phyloP scores from a whole-genome alignment of 2,797 vertebrate genomes.

The Meda fulgida region DNA sequence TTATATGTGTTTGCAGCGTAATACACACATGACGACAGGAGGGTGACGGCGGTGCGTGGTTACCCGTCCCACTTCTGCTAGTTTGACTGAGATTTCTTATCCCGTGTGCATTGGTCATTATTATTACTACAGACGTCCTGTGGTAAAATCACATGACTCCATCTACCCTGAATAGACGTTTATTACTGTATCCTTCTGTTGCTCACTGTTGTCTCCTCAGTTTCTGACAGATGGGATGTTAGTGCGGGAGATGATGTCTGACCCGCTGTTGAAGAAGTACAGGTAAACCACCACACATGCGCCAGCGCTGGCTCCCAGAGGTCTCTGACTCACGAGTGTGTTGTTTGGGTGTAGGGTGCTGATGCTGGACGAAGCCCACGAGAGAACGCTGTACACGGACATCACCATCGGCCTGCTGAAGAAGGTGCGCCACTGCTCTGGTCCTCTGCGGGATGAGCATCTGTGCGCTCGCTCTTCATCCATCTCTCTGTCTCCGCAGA shows the following conservation, averaged over 20 bases:
- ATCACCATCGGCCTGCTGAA: conserved; percentile 96
- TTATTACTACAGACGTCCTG: no score
- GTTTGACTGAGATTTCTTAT: no score
- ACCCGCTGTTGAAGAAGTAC: conserved; percentile 95
- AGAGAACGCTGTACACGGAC: conserved; percentile 96
- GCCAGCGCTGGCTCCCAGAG: not conserved
- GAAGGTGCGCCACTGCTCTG: conserved; percentile 81
- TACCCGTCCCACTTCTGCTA: no score
- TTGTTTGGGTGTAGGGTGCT: conserved; percentile 81
- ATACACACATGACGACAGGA: no score
- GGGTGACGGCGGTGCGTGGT: no score
- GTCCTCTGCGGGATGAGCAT: not conserved
- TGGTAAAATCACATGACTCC: no score
- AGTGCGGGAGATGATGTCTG: conserved; percentile 98
- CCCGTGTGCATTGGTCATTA: no score
- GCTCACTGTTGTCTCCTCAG: conserved; percentile 70
- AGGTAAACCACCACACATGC: conserved; percentile 76
- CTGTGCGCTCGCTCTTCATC: not conserved
- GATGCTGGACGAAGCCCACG: conserved; percentile 97
- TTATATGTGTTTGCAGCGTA: no score
- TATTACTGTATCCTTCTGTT: not conserved
- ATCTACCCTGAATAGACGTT: not conserved
- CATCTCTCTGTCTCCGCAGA: conserved; percentile 70
- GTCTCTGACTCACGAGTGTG: not conserved
- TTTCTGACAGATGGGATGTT: conserved; percentile 98